phyloP scores from a whole-genome alignment of 2,797 vertebrate genomes.

The Gambelia wislizenii region DNA sequence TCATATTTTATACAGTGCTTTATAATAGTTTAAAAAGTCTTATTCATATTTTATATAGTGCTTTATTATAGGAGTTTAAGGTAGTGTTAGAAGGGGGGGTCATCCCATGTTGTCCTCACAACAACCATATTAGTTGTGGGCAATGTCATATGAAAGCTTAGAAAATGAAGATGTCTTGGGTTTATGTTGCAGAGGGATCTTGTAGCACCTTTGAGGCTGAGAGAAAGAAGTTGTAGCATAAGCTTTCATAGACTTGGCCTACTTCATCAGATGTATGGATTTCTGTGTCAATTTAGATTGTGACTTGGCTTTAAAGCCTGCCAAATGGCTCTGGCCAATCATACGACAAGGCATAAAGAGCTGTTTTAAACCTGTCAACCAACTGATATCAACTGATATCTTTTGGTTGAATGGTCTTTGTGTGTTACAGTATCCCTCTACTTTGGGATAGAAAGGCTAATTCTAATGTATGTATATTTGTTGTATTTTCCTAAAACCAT shows the following conservation, averaged over 20 bases:
- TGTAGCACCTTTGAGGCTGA: too few species aligned
- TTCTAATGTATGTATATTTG: rapidly evolving
- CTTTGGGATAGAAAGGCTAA: neutral
- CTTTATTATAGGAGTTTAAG: neutral
- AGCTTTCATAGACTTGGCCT: too few species aligned
- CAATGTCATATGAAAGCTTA: neutral
- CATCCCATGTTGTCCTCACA: neutral
- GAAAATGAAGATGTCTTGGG: neutral
- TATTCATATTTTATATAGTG: neutral
- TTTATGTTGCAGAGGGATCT: too few species aligned
- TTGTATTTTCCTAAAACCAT: slow-evolving; percentile 7
- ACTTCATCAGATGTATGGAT: too few species aligned
- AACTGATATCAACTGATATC: neutral
- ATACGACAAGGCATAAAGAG: neutral
- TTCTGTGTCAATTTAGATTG: neutral
- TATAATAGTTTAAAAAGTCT: neutral
- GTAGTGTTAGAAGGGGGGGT: too few species aligned
- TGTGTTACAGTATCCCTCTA: neutral
- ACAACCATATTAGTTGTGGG: neutral
- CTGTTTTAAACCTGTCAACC: neutral
- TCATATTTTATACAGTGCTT: neutral
- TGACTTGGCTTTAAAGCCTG: neutral
- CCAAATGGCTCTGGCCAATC: neutral
- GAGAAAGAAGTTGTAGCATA: too few species aligned
- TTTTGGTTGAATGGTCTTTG: neutral